phyloP scores from a whole-genome alignment of 1,140 invertebrate species.

The Camponotus vicinus region DNA sequence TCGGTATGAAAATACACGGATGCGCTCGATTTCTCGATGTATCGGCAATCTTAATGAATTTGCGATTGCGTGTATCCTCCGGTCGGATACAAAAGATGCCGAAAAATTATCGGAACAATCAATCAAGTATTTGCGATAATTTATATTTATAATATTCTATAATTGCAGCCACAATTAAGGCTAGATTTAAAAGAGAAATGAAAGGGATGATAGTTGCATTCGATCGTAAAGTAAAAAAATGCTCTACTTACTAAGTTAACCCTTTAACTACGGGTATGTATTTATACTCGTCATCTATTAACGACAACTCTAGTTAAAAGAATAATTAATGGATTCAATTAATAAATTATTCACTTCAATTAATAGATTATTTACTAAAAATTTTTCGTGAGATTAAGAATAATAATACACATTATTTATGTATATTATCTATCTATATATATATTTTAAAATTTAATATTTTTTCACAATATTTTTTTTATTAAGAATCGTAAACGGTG shows the following conservation, averaged over 20 bases:
- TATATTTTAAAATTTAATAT: neutral
- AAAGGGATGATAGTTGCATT: neutral
- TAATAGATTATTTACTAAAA: neutral
- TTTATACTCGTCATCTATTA: no score
- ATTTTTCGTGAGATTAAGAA: conserved; percentile 3
- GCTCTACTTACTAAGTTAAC: neutral
- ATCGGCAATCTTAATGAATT: conserved; percentile 49
- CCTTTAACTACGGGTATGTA: no score
- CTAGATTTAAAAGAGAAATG: neutral
- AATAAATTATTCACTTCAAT: no score
- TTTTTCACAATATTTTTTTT: neutral
- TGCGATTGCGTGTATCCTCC: conserved; percentile 36
- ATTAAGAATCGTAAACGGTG: no score
- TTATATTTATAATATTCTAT: conserved; percentile 2
- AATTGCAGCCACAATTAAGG: no score
- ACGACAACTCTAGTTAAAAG: no score
- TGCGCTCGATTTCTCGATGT: neutral
- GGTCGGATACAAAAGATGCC: conserved; percentile 19
- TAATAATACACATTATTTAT: neutral
- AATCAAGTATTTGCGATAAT: conserved; percentile 16
- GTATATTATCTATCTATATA: neutral
- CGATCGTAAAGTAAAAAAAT: neutral
- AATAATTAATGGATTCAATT: no score
- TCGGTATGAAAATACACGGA: conserved; percentile 43
- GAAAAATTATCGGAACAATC: neutral